Evolutionary conservation across 2,888 invertebrate species (phyloP).

Genomic region (Nymphalis c-album): DNA sequence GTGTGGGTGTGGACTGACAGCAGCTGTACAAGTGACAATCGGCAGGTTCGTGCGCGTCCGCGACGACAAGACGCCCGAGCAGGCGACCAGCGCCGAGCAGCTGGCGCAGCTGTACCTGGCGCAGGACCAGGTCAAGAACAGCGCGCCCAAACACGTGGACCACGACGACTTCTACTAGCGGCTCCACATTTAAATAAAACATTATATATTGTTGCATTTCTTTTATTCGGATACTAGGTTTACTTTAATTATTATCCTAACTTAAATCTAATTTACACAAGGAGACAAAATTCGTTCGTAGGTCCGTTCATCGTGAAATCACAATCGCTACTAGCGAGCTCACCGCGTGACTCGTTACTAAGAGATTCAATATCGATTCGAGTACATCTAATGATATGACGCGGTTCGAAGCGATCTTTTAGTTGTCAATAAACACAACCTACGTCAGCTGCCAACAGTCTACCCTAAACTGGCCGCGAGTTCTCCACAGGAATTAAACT

Average conservation of each 20-base stretch:
- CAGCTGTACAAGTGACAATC: not conserved
- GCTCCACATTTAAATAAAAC: slow-evolving; percentile 6
- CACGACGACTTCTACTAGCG: slow-evolving; percentile 68
- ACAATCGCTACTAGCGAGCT: not conserved
- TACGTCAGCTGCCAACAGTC: slow-evolving; percentile 17
- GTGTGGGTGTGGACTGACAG: no score
- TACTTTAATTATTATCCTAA: not conserved
- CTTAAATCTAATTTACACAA: slow-evolving; percentile 1
- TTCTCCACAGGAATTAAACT: not conserved
- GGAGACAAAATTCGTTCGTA: slow-evolving; percentile 12
- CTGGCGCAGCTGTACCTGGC: slow-evolving; percentile 94
- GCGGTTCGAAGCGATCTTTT: not conserved
- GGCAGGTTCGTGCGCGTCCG: slow-evolving; percentile 90
- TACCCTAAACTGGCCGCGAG: slow-evolving; percentile 10
- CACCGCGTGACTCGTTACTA: not conserved
- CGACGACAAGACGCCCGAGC: slow-evolving; percentile 95
- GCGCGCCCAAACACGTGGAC: slow-evolving; percentile 28
- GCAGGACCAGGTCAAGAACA: slow-evolving; percentile 90
- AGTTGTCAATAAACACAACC: slow-evolving; percentile 12
- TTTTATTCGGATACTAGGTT: slow-evolving; percentile 15
- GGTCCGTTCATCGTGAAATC: slow-evolving; percentile 5
- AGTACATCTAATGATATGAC: slow-evolving; percentile 10
- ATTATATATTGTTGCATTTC: slow-evolving; percentile 1
- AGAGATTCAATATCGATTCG: slow-evolving; percentile 4
- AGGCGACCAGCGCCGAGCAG: slow-evolving; percentile 95